Evolutionary conservation across 2,113 vertebrate genomes (phyloP), one percentile per base, ranked within the genome.

Genomic region (Ammodytes dubius): DNA sequence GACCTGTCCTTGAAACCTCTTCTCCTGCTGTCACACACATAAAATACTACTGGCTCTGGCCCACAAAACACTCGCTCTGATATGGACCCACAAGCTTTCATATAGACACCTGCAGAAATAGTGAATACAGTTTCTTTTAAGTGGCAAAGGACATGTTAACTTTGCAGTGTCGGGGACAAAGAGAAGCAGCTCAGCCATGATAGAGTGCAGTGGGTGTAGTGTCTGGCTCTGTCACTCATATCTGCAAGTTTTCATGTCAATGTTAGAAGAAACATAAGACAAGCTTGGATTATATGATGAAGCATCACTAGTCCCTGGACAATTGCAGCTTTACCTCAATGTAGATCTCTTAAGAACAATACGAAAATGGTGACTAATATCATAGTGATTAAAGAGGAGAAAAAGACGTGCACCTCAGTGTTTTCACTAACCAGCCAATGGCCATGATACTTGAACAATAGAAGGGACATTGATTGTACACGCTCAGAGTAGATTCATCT

Each of bases 1-100:
- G 77, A 77, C 83, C 84, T 71, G 69, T 79, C 87, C 79, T 82
- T 84, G 84, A 65, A 76, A 39, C 37, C 50, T 56, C 79, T 70
- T 27, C 27, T 27, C 27, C 37, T 79, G 39, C 68, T 71, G 46
- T 45, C 70, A 40, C 78, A 27, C 68, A 52, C 57, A 35, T 11
- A 40, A 59, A 60, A 70, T 6, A 52, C 54, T 6, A 52, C 54
- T 37, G 46, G 53, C 66, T 45, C 78, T 6, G 49, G 6, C 52
- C 11, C 47, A 63, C 74, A 49, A 54, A 54, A 1, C 72, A 27
- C 65, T 5, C 42, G 15, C 8, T 4, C 67, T 56, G 4, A 80
- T 52, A 27, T 63, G 27, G 43, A 61, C 5, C 45, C n/a, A 70
- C 50, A 67, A 37, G 40, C 47, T 17, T 42, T 42, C 60, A 46